Evolutionary conservation across 2,888 invertebrate species (phyloP).

Genomic region (Drosophila meridiana): DNA sequence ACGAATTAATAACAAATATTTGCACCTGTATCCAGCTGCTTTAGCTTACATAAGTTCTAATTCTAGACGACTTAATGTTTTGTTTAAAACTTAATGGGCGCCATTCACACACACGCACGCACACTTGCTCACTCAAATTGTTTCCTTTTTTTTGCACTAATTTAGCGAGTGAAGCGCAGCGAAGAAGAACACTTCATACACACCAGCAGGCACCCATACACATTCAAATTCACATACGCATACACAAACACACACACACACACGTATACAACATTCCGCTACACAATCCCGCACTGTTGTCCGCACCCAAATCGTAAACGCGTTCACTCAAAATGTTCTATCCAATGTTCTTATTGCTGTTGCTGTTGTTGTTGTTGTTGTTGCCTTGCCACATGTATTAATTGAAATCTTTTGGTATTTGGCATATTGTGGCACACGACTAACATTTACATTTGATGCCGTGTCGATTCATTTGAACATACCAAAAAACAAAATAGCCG

Average conservation of each 20-base stretch:
- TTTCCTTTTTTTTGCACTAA: conserved; percentile 73
- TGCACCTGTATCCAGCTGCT: conserved; percentile 60
- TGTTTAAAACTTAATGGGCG: conserved; percentile 58
- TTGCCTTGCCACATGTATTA: conserved; percentile 16
- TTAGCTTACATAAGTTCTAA: conserved; percentile 66
- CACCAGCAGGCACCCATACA: conserved; percentile 22
- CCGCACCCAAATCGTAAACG: conserved; percentile 53
- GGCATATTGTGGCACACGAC: conserved; percentile 6
- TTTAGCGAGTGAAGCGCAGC: conserved; percentile 69
- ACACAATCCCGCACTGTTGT: conserved; percentile 55
- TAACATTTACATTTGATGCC: conserved; percentile 23
- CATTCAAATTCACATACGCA: conserved; percentile 20
- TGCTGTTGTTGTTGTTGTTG: background rate
- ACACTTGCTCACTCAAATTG: conserved; percentile 51
- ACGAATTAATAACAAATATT: conserved; percentile 63
- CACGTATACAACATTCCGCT: conserved; percentile 60
- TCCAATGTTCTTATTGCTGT: conserved; percentile 55
- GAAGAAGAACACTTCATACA: conserved; percentile 70
- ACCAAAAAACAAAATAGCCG: conserved; percentile 79
- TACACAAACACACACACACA: conserved; percentile 20
- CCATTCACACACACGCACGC: conserved; percentile 28
- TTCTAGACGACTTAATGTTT: conserved; percentile 48
- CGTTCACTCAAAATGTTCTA: conserved; percentile 57
- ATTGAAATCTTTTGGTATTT: conserved; percentile 10
- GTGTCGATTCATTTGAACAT: conserved; percentile 45